Evolutionary conservation across 2,113 vertebrate species (phyloP).

Genomic region (Dromiciops gliroides): DNA sequence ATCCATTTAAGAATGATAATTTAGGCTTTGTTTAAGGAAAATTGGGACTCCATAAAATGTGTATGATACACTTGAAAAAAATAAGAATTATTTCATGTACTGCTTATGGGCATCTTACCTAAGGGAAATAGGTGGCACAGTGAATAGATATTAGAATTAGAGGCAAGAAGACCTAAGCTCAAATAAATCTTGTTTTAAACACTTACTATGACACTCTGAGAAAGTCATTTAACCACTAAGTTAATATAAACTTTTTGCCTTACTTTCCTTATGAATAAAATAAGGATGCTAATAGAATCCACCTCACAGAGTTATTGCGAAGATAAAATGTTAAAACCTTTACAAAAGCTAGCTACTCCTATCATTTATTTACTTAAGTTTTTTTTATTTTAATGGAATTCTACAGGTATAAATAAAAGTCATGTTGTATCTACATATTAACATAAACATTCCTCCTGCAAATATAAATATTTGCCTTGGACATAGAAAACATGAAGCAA

Average conservation of each 20-base stretch:
- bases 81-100: background rate
- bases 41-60: background rate
- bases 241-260: background rate
- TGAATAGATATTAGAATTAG: background rate
- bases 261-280: background rate
- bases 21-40: constrained; percentile 15
- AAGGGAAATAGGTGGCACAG: background rate
- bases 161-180: background rate
- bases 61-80: background rate
- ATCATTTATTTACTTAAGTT: no score
- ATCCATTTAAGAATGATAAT: constrained; percentile 37
- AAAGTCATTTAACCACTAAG: background rate
- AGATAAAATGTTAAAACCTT: no score
- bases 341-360: no score
- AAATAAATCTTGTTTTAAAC: background rate
- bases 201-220: background rate
- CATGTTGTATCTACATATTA: no score
- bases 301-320: no score
- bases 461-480: background rate
- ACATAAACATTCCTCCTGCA: background rate
- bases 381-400: no score
- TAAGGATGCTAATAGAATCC: no score
- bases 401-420: no score
- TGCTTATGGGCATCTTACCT: background rate
- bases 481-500: background rate